Conservation (phyloP, 2,888 invertebrate genomes). For the Clunio marinus region DNA sequence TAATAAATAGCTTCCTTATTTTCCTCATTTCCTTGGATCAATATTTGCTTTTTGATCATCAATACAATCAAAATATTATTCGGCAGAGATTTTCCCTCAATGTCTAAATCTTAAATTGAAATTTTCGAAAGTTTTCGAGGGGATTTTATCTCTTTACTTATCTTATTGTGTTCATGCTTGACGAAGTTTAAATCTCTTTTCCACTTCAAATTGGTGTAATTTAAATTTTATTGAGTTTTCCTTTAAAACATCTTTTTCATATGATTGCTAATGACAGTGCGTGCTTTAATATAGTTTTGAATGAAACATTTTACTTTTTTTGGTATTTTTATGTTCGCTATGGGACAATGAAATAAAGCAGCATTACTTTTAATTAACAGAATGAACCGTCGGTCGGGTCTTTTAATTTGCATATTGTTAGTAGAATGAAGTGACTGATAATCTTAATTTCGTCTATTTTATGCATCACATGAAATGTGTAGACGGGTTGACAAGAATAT, state of each 20-base stretch:
- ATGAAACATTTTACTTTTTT: conserved; percentile 10
- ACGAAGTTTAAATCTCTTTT: background rate
- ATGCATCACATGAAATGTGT: background rate
- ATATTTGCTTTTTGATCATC: conserved; percentile 37
- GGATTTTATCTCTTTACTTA: no score
- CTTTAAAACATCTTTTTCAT: background rate
- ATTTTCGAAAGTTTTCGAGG: background rate
- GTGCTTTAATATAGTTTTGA: conserved; percentile 16
- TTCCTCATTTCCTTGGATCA: conserved; percentile 36
- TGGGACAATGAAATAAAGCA: conserved; percentile 4
- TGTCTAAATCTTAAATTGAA: background rate
- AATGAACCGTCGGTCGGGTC: background rate
- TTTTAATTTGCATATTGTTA: conserved; percentile 27
- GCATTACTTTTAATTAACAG: conserved; percentile 29
- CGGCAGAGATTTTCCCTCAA: background rate
- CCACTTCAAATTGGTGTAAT: conserved; percentile 3
- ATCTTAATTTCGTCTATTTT: conserved; percentile 14
- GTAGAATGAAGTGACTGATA: background rate
- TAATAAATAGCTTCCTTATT: conserved; percentile 39
- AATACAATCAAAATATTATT: conserved; percentile 30
- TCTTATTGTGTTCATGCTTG: conserved; percentile 16
- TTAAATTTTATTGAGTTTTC: conserved; percentile 8
- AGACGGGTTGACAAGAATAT: background rate
- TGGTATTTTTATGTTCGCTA: background rate
- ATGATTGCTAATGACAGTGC: conserved; percentile 15